phyloP scores from a whole-genome alignment of 2,888 invertebrate genomes.

The Drosophila mayaguana region DNA sequence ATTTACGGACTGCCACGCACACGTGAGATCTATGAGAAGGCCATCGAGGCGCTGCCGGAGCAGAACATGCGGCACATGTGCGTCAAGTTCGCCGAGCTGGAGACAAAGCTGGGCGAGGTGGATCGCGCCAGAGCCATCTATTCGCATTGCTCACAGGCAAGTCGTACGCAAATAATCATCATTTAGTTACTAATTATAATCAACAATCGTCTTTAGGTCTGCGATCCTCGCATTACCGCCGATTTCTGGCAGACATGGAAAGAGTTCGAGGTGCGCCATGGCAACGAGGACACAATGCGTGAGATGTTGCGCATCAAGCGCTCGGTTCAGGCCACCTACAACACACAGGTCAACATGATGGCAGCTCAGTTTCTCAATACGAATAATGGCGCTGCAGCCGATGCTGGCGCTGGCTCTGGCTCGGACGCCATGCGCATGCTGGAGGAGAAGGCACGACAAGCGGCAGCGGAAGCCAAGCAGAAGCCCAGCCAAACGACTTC shows the following conservation, averaged over 20 bases:
- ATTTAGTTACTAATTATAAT: background rate
- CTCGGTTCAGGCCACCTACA: conserved; percentile 98
- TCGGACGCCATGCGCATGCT: conserved; percentile 94
- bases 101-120: conserved; percentile 98
- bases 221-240: conserved; percentile 97
- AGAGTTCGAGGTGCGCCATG: conserved; percentile 99
- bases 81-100: conserved; percentile 97
- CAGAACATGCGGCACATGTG: conserved; percentile 98
- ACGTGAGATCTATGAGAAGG: conserved; percentile 98
- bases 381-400: conserved; percentile 87
- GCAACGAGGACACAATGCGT: conserved; percentile 99
- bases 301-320: conserved; percentile 99
- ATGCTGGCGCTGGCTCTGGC: conserved; percentile 89
- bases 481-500: conserved; percentile 70
- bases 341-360: conserved; percentile 99
- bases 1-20: conserved; percentile 99
- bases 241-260: conserved; percentile 99
- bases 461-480: conserved; percentile 64
- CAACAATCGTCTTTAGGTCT: conserved; percentile 83
- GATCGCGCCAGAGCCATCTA: conserved; percentile 98
- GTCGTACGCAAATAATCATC: background rate
- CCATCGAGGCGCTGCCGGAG: conserved; percentile 96
- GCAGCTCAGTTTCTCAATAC: conserved; percentile 98
- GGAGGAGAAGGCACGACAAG: conserved; percentile 92
- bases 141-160: conserved; percentile 98